Evolutionary conservation across 2,888 invertebrate genomes (phyloP).

Genomic region (Isoperla grammatica): DNA sequence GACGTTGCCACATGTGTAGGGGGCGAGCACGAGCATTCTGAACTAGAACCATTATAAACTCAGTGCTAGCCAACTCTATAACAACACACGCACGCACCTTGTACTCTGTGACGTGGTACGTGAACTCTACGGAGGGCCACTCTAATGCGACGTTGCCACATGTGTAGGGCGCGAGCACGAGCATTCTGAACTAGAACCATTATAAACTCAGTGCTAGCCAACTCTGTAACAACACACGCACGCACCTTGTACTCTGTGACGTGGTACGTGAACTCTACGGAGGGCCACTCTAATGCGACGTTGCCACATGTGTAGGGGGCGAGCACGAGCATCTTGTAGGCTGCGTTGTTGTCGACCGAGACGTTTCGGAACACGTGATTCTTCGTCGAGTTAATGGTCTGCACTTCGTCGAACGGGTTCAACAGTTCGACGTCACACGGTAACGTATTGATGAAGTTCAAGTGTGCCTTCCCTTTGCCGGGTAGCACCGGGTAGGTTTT

Average conservation of each 20-base stretch:
- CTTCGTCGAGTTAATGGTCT: constrained; percentile 38
- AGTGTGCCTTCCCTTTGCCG: constrained; percentile 43
- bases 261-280: constrained; percentile 35
- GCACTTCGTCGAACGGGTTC: constrained; percentile 38
- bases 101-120: constrained; percentile 37
- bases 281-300: constrained; percentile 37
- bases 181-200: too few relatives aligned
- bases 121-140: constrained; percentile 36
- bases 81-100: constrained; percentile 38
- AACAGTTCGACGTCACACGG: constrained; percentile 50
- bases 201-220: too few relatives aligned
- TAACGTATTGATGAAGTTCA: constrained; percentile 59
- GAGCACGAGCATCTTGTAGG: constrained; percentile 39
- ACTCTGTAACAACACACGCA: too few relatives aligned
- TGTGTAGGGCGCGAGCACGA: constrained; percentile 39
- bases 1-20: constrained; percentile 39
- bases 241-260: constrained; percentile 40
- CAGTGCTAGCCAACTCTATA: too few relatives aligned
- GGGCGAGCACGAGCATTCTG: constrained; percentile 41
- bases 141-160: constrained; percentile 40
- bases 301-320: constrained; percentile 41
- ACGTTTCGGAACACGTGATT: constrained; percentile 41
- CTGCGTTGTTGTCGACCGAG: constrained; percentile 38
- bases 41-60: too few relatives aligned
- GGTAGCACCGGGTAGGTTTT: constrained; percentile 45